These are phyloP conservation scores for Parasteatoda lunata DNA, from an alignment of 2,888 invertebrate genomes.

Conservation along the genomic window DNA sequence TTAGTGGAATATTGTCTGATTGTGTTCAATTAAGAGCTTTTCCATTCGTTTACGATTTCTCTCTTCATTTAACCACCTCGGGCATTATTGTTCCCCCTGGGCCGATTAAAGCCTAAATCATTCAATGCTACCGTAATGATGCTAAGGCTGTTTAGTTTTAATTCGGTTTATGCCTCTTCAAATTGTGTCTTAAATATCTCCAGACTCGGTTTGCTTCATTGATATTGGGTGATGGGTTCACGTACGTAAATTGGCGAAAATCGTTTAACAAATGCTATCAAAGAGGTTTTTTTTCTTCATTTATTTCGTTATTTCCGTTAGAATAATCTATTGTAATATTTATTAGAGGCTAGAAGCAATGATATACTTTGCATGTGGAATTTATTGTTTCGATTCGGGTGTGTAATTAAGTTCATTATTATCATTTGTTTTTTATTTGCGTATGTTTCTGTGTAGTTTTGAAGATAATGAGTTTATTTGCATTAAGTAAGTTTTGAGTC, in stretches of 20 bases:
- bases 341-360: neutral
- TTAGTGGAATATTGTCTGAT: conserved; percentile 62
- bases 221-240: conserved; percentile 29
- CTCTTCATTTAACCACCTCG: conserved; percentile 60
- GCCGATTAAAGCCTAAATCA: conserved; percentile 62
- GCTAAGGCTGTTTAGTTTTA: conserved; percentile 36
- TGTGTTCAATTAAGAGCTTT: conserved; percentile 64
- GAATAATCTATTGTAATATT: neutral
- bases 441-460: too few relatives aligned
- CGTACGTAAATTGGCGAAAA: conserved; percentile 38
- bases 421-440: too few relatives aligned
- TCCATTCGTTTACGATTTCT: conserved; percentile 45
- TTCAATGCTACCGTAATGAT: conserved; percentile 57
- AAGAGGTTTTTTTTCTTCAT: conserved; percentile 7
- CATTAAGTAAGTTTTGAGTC: too few relatives aligned
- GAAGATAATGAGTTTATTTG: too few relatives aligned
- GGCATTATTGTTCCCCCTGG: conserved; percentile 54
- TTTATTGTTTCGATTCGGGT: neutral
- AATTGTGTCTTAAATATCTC: conserved; percentile 62
- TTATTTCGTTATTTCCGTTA: conserved; percentile 2
- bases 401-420: too few relatives aligned
- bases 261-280: conserved; percentile 18
- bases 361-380: neutral
- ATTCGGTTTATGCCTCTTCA: conserved; percentile 56
- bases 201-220: conserved; percentile 31